Evolutionary conservation across 2,888 invertebrate species (phyloP), one percentile per base, ranked within the genome.

Genomic region (Myopa testacea): DNA sequence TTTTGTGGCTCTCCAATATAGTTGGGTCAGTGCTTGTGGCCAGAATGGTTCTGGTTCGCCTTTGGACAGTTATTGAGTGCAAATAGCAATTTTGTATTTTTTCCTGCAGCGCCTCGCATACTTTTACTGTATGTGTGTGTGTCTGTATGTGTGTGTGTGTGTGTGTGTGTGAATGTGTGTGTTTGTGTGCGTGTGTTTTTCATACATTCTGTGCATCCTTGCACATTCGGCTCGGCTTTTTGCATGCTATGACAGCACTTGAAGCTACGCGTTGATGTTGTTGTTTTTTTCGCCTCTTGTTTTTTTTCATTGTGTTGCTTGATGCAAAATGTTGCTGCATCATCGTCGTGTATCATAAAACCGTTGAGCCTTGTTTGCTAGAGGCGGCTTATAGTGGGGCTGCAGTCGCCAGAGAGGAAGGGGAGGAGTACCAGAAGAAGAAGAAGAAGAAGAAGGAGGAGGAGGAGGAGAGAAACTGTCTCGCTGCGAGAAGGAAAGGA

Each of bases 11-110:
- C 86, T 87, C 87, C 87, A 85, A 87, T 83, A 82, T 83, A 85
- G 87, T 87, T 87, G 87, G 87, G 87, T 87, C 87, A 87, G 87
- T 85, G 87, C 87, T 87, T 87, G 87, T 87, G 87, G 87, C 87
- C 87, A 87, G 85, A 87, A 87, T 85, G 87, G 86, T 84, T 87
- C 87, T 87, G 87, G 86, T 86, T 86, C 81, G 84, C 84, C 83
- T 79, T 81, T 83, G 83, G 84, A 81, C 82, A 83, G 85, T 87
- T 87, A 87, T 87, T 87, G 87, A 87, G 87, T 87, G 87, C 86
- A 87, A 87, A 87, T 87, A 86, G 87, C 87, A 87, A 87, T 87
- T 84, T 86, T 82, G 84, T 81, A 84, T 79, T 81, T 79, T 80
- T 78, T 78, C 76, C 73, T 75, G 55, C 75, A 58, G 71, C 71